Conservation (phyloP, 2,797 vertebrate genomes). For the Scarus forsteni region DNA sequence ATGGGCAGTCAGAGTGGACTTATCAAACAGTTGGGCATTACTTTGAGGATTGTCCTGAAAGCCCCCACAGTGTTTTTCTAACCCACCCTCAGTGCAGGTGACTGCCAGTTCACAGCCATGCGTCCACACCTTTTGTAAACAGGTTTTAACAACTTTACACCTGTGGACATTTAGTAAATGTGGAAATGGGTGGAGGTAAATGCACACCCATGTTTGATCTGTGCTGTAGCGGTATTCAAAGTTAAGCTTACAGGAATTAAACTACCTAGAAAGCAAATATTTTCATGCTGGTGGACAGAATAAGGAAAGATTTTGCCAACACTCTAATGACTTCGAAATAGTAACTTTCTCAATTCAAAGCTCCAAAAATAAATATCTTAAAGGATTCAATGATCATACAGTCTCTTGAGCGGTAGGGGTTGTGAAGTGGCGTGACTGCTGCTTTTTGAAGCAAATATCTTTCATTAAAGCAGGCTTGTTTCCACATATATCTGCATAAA, state of each 20-base stretch:
- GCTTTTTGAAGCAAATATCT: too few relatives aligned
- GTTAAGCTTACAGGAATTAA: neutral
- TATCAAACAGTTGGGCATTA: neutral
- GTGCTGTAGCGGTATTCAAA: neutral
- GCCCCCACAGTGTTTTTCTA: neutral
- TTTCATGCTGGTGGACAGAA: too few relatives aligned
- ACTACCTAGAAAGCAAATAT: too few relatives aligned
- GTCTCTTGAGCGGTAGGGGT: too few relatives aligned
- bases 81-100: neutral
- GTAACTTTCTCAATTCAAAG: too few relatives aligned
- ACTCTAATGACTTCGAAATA: too few relatives aligned
- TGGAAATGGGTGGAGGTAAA: neutral
- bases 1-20: neutral
- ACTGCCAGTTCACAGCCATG: slow-evolving; percentile 4
- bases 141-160: neutral
- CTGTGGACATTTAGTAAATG: slow-evolving; percentile 10
- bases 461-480: too few relatives aligned
- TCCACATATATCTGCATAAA: too few relatives aligned
- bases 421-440: too few relatives aligned
- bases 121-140: slow-evolving; percentile 35
- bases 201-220: neutral
- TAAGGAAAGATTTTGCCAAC: too few relatives aligned
- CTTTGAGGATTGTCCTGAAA: neutral
- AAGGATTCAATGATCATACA: too few relatives aligned
- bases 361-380: too few relatives aligned